A percentile compares a stretch with the other conserved stretches of the same genome.
phyloP scores from a whole-genome alignment of 2,797 vertebrate genomes.

The Schizopygopsis pylzovi region DNA sequence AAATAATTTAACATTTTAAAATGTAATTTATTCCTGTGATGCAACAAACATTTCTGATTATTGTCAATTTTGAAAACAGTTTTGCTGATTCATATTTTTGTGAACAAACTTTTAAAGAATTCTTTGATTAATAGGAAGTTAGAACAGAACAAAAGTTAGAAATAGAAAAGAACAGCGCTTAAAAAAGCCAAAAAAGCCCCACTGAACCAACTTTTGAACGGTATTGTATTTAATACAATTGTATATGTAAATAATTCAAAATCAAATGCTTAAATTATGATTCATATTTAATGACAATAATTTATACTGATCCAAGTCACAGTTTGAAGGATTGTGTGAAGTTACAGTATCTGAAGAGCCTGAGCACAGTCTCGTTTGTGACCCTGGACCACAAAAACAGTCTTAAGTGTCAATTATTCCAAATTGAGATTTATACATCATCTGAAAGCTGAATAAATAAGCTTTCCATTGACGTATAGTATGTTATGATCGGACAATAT shows the following conservation, averaged over 20 bases:
- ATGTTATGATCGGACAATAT: no score
- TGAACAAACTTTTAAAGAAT: not conserved
- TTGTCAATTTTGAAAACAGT: not conserved
- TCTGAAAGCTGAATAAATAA: no score
- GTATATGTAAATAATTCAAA: not conserved
- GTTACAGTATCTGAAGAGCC: not conserved
- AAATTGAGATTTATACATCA: no score
- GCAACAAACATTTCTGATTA: not conserved
- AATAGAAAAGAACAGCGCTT: not conserved
- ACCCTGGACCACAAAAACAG: no score
- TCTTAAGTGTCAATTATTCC: no score
- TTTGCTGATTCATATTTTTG: not conserved
- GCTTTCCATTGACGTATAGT: no score
- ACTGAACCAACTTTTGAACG: not conserved
- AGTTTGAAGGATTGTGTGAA: not conserved
- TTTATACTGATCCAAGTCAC: not conserved
- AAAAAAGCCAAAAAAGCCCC: not conserved
- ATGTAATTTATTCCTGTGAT: no score
- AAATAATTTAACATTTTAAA: no score
- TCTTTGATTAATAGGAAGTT: not conserved
- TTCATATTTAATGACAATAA: not conserved
- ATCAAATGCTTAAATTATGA: not conserved
- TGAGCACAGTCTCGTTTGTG: not conserved
- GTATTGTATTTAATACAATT: not conserved
- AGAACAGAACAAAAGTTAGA: no score